Conservation (phyloP, 2,113 vertebrate species). For the Bothrops jararaca region DNA sequence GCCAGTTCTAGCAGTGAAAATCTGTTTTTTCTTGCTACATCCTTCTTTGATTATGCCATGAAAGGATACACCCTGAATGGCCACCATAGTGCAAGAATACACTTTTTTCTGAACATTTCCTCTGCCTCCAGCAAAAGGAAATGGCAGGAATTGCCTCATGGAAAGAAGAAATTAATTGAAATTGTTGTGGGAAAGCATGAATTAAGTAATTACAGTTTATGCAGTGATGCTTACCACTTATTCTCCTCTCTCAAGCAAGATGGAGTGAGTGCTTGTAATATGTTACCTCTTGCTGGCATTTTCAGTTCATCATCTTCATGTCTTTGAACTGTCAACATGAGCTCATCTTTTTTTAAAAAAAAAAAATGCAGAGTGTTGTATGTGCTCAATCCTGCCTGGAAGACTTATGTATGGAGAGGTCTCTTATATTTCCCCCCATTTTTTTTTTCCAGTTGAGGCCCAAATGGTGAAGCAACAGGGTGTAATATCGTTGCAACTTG, state of each 20-base stretch:
- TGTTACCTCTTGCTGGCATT: neutral
- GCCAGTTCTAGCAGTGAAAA: neutral
- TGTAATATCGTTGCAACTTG: conserved; percentile 60
- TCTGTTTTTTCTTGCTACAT: neutral
- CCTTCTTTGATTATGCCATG: neutral
- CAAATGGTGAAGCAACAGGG: conserved; percentile 58
- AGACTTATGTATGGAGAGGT: conserved; percentile 41
- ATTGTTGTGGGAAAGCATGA: neutral
- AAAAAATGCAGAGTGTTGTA: conserved; percentile 26
- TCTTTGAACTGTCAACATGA: neutral
- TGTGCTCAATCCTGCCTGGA: conserved; percentile 7
- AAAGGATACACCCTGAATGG: neutral
- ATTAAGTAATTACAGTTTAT: neutral
- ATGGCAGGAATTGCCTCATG: neutral
- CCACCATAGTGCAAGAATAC: neutral
- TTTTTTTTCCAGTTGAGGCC: conserved; percentile 55
- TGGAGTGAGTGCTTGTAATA: neutral
- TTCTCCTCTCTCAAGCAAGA: neutral
- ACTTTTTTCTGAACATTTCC: neutral
- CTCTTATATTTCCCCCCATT: neutral
- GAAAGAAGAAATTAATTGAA: neutral
- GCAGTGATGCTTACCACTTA: neutral
- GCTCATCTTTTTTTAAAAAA: neutral
- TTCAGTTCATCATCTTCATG: neutral
- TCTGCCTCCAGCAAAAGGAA: neutral